Conservation (phyloP, 2,113 vertebrate species). For the Phalacrocorax brasilianus region DNA sequence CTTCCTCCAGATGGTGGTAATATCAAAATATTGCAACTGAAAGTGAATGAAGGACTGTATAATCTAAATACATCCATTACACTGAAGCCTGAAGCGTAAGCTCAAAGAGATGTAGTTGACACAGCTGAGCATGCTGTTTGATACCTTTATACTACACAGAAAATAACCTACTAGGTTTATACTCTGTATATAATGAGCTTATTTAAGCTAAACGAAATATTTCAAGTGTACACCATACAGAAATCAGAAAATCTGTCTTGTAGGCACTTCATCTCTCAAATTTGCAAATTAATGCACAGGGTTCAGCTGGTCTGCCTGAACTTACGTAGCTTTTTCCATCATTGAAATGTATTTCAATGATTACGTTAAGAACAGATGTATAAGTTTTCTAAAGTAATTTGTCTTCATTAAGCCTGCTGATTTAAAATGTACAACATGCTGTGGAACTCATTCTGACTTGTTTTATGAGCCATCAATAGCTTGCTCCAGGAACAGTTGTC, state of each 20-base stretch:
- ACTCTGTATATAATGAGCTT: background rate
- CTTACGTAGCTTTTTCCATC: background rate
- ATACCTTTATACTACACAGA: background rate
- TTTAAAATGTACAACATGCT: background rate
- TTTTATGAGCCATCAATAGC: background rate
- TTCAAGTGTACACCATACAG: background rate
- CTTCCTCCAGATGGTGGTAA: background rate
- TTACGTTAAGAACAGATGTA: background rate
- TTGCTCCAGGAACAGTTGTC: background rate
- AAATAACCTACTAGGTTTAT: background rate
- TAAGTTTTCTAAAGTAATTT: background rate
- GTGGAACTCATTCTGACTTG: background rate
- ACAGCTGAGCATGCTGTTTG: background rate
- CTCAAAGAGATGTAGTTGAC: background rate
- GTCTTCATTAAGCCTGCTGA: background rate
- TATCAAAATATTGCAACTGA: background rate
- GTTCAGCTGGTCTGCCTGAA: background rate
- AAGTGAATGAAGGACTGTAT: background rate
- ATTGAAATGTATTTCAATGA: background rate
- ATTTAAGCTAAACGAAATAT: background rate
- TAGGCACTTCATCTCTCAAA: background rate
- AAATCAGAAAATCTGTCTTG: background rate
- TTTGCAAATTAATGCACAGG: background rate
- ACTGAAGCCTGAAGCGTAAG: background rate
- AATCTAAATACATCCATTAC: background rate